These are phyloP conservation scores for Hirudo medicinalis DNA, from an alignment of 1,140 invertebrate genomes.

Conservation along the genomic window DNA sequence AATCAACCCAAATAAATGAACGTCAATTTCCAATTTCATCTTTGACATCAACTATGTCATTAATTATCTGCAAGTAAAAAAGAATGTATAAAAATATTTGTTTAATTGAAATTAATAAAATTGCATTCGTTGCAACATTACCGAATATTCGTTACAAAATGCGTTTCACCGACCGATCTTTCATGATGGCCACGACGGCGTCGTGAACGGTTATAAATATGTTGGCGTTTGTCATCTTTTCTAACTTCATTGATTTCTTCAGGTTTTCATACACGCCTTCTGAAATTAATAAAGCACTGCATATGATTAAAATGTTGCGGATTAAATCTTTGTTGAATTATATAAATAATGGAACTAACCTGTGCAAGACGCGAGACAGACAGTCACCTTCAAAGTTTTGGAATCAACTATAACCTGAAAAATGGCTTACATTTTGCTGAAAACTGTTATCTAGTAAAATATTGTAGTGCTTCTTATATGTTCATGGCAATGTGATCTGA, in stretches of 20 bases:
- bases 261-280: background rate
- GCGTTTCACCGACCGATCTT: background rate
- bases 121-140: too few species aligned
- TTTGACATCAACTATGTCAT: too few species aligned
- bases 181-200: slow-evolving; percentile 1
- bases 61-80: too few species aligned
- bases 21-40: too few species aligned
- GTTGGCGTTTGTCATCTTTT: background rate
- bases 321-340: background rate
- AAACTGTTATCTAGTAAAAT: too few species aligned
- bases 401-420: background rate
- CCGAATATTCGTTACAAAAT: too few species aligned
- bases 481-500: too few species aligned
- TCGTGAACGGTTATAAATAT: slow-evolving; percentile 2
- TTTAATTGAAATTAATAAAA: too few species aligned
- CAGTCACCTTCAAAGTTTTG: too few species aligned
- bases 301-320: background rate
- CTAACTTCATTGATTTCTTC: background rate
- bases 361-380: background rate
- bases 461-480: background rate
- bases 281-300: background rate
- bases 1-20: too few species aligned
- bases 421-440: background rate
- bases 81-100: too few species aligned
- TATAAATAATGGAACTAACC: background rate